A percentile compares a stretch with the other conserved stretches of the same genome.
These are phyloP conservation scores for Podarcis raffonei DNA, from an alignment of 2,113 vertebrate species.

Conservation along the genomic window DNA sequence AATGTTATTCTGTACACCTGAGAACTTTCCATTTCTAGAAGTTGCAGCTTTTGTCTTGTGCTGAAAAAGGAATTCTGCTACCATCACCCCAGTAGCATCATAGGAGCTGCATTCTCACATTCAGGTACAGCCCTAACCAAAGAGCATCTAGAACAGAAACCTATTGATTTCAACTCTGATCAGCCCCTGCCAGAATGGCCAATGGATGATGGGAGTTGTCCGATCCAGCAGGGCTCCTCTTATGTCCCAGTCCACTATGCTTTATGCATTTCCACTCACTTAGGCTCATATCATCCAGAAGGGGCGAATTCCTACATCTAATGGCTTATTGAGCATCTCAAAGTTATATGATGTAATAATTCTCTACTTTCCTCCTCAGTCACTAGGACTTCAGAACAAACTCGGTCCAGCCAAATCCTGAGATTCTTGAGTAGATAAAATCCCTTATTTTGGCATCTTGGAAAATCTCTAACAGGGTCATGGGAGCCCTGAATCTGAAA, in stretches of 20 bases:
- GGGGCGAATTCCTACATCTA: not conserved
- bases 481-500: slow-evolving; percentile 51
- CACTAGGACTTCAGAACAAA: not conserved
- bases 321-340: not conserved
- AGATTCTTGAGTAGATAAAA: slow-evolving; percentile 20
- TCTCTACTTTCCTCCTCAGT: not conserved
- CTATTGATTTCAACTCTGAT: too few species aligned
- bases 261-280: not conserved
- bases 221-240: too few species aligned
- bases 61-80: not conserved
- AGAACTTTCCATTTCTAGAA: not conserved
- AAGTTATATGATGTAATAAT: not conserved
- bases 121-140: not conserved
- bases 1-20: not conserved
- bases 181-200: too few species aligned
- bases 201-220: too few species aligned
- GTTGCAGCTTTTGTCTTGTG: not conserved
- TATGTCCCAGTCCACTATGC: not conserved
- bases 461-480: slow-evolving; percentile 45
- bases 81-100: not conserved
- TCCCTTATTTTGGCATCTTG: slow-evolving; percentile 50
- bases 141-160: not conserved
- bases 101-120: not conserved
- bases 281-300: not conserved
- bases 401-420: slow-evolving; percentile 27